These are phyloP conservation scores for Dipodomys ordii DNA, from an alignment of 2,113 vertebrate species.

Conservation along the genomic window DNA sequence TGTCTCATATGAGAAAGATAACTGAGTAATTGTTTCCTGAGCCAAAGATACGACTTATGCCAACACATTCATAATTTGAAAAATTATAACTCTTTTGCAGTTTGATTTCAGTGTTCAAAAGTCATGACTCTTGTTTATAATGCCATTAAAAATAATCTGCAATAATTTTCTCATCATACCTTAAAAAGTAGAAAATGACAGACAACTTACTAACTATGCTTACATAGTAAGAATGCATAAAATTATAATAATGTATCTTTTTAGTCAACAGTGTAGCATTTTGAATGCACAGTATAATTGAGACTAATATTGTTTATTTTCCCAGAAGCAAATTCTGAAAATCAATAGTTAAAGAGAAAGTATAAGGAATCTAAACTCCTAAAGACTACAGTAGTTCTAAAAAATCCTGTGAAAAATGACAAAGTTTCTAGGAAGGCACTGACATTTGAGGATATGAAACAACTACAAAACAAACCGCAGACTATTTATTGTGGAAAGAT, in stretches of 20 bases:
- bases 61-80: neutral
- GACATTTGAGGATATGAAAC: constrained; percentile 50
- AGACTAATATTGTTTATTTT: neutral
- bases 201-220: neutral
- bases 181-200: constrained; percentile 1
- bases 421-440: constrained; percentile 44
- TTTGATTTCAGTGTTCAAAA: neutral
- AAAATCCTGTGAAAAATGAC: neutral
- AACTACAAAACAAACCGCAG: neutral
- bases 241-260: neutral
- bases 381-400: neutral
- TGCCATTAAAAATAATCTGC: neutral
- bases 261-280: neutral
- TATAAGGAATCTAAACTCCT: neutral
- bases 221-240: neutral
- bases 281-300: neutral
- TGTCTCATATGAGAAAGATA: too few relatives aligned
- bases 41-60: neutral
- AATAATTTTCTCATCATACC: neutral
- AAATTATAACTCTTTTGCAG: neutral
- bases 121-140: neutral
- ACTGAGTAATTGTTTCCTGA: neutral
- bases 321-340: neutral
- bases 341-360: neutral
- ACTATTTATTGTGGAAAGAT: constrained; percentile 22